Evolutionary conservation across 2,888 invertebrate genomes (phyloP), one percentile per base, ranked within the genome.

Genomic region (Tenthredo amoena): DNA sequence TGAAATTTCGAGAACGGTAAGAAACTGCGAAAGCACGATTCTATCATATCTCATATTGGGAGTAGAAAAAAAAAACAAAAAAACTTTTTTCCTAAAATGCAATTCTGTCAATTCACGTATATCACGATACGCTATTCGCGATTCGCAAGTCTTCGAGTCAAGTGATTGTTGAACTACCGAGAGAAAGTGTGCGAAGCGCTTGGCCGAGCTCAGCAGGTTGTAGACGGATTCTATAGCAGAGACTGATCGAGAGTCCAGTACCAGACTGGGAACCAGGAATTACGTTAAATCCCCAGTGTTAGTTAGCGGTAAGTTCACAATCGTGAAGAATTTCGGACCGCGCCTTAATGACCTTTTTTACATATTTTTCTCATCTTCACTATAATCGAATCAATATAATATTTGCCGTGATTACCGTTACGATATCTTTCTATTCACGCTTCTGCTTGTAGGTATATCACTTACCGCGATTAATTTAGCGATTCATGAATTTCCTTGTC

Each of bases 131-230:
- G 76, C 76, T 74, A 31, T 26, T 26, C 26, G 50, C 76, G 31
- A 31, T 65, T 12, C 34, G 68, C 68, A 34, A 71, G 9, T 71
- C 37, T 40, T 12, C 37, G 43, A 74, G 43, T 74, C 43, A 74
- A 74, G 72, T 40, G 62, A 81, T 81, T 81, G 81, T 81, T 37
- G 81, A 81, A 81, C 81, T 62, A 81, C 81, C 62, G 81, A 81
- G 81, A 81, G 81, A 81, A 81, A 81, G 81, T 81, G 62, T 62
- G 81, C 81, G 58, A 62, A 77, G 50, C 62, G 58, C 21, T 81
- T 81, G 58, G 81, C 62, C 47, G 55, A 62, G 40, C 58, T 62
- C 62, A 37, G 55, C 34, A 79, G 55, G 55, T 50, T 55, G 79
- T 55, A 47, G 26, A 26, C 26, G 40, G 31, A 55, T 79, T 55